Evolutionary conservation across 2,888 invertebrate genomes (phyloP).

Genomic region (Pantelozetes paolii): DNA sequence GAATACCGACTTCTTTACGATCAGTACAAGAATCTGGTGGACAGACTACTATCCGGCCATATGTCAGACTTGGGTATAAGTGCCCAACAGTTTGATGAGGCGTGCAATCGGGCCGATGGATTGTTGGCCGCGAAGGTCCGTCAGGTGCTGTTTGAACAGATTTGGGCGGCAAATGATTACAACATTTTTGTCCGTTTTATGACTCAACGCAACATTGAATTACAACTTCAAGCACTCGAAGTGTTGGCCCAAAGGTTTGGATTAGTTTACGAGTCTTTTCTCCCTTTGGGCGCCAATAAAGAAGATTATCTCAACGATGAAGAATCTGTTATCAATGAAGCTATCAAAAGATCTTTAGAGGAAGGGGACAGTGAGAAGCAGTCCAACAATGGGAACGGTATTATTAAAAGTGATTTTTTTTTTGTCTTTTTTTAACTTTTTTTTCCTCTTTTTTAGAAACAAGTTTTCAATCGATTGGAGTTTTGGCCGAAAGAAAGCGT

Average conservation of each 20-base stretch:
- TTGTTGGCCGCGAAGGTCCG: slow-evolving; percentile 36
- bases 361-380: background rate
- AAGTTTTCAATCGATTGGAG: background rate
- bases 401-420: background rate
- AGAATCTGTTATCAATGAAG: slow-evolving; percentile 60
- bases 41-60: slow-evolving; percentile 80
- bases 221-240: slow-evolving; percentile 81
- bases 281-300: slow-evolving; percentile 50
- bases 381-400: background rate
- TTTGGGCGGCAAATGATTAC: slow-evolving; percentile 89
- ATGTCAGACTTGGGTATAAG: slow-evolving; percentile 85
- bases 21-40: slow-evolving; percentile 82
- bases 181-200: slow-evolving; percentile 85
- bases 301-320: slow-evolving; percentile 52
- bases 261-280: slow-evolving; percentile 48
- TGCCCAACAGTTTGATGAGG: slow-evolving; percentile 78
- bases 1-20: slow-evolving; percentile 74
- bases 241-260: slow-evolving; percentile 70
- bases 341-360: slow-evolving; percentile 54
- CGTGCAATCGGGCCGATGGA: slow-evolving; percentile 57
- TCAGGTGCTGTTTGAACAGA: slow-evolving; percentile 66
- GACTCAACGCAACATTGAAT: slow-evolving; percentile 84
- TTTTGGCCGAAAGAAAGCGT: background rate
- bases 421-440: too few species aligned
- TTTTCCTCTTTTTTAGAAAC: background rate